Evolutionary conservation across 2,797 vertebrate species (phyloP), one percentile per base, ranked within the genome.

Genomic region (Pseudocheirus occidentalis): DNA sequence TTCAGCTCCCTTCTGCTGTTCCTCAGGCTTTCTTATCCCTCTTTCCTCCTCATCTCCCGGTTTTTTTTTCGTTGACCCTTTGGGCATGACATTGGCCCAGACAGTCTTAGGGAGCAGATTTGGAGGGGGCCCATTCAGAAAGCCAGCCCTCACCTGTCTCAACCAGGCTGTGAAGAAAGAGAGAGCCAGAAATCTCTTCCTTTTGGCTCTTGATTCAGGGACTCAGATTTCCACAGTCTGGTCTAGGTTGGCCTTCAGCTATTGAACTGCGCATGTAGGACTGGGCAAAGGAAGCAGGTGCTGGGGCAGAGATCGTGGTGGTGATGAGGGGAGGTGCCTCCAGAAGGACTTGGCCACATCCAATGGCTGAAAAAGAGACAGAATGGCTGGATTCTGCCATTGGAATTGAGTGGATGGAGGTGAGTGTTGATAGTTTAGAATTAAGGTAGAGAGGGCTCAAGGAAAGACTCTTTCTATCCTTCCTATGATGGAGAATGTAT

Each of bases 131-230:
- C 40, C 21, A 11, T 81, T 7, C n/a, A 46, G n/a, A 96, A 93
- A 94, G 96, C 97, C 96, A 95, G 96, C 50, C 95, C 55, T n/a
- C 6, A 24, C 96, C 94, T 95, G 96, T 93, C 92, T 93, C 81
- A 90, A 94, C 96, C 96, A 94, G 91, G 24, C 40, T 81, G 66
- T 73, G 66, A 40, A 46, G 73, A 81, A 81, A 81, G 90, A 95
- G 46, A 59, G 91, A 96, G 95, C 93, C 50, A 21, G 40, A 58
- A 73, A 95, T 59, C 62, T 4, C 87, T 94, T 95, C 87, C 92
- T 97, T 0, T 46, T 81, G 73, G 73, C 40, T 81, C 73, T 27
- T 46, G 21, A 46, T 40, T 24, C 73, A 81, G 21, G 73, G 73
- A 21, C 73, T 81, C 40, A 81, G 12, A 81, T 24, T 81, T 81